Conservation (phyloP, 2,797 vertebrate genomes). For the Rousettus madagascariensis region DNA sequence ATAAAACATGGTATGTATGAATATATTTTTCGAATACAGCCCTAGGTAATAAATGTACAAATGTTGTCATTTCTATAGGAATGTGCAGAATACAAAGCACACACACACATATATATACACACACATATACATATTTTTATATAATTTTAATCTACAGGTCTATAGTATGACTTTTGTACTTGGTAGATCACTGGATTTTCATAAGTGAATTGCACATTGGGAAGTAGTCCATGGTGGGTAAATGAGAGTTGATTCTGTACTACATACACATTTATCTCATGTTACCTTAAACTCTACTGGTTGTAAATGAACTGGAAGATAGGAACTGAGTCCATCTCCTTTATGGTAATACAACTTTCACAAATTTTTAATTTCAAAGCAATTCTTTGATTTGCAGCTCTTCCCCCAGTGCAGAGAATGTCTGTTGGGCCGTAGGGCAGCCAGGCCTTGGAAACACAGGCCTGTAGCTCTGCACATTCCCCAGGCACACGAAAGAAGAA, state of each 20-base stretch:
- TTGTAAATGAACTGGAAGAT: not conserved
- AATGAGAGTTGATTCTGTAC: fast-evolving
- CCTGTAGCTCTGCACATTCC: not conserved
- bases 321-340: not conserved
- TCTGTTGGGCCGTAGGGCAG: no score
- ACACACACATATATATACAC: no score
- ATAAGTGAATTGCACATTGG: no score
- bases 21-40: not conserved
- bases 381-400: not conserved
- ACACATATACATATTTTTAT: not conserved
- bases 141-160: not conserved
- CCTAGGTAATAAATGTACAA: not conserved
- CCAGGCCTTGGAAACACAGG: not conserved
- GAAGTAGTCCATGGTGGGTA: not conserved
- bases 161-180: not conserved
- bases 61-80: not conserved
- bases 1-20: not conserved
- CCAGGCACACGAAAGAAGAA: not conserved
- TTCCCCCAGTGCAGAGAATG: not conserved
- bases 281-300: not conserved
- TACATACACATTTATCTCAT: not conserved
- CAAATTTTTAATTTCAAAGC: not conserved
- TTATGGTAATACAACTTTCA: not conserved
- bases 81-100: not conserved
- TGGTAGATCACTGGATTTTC: not conserved